Conservation (phyloP, 2,113 vertebrate species). For the Leptobrachium leishanense region DNA sequence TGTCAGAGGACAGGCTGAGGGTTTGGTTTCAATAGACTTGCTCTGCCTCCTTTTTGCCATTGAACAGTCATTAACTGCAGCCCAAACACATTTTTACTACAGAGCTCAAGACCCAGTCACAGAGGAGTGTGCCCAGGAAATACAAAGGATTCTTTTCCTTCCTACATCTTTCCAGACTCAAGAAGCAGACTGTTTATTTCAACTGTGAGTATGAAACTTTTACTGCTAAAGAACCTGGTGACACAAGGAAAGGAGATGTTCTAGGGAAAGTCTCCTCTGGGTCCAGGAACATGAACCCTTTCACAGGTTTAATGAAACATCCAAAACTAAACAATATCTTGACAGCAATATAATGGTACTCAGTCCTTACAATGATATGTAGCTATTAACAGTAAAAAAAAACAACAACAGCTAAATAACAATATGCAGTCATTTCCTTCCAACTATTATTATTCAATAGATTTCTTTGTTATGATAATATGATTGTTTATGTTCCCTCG, state of each 20-base stretch:
- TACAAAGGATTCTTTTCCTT: background rate
- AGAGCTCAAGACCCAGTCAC: conserved; percentile 21
- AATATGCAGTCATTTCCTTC: background rate
- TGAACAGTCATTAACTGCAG: conserved; percentile 48
- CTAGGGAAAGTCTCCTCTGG: background rate
- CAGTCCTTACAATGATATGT: background rate
- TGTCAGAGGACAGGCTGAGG: conserved; percentile 62
- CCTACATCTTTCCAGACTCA: background rate
- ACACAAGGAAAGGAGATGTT: background rate
- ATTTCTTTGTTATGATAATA: conserved; percentile 12
- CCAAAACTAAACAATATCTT: background rate
- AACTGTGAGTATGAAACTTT: conserved; percentile 33
- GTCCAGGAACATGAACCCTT: too few relatives aligned
- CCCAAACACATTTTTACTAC: conserved; percentile 55
- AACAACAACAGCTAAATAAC: too few relatives aligned
- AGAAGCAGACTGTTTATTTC: background rate
- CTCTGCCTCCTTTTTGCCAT: conserved; percentile 54
- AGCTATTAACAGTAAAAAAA: background rate
- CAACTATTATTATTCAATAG: background rate
- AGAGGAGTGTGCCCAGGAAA: conserved; percentile 14
- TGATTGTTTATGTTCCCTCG: background rate
- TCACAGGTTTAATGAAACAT: too few relatives aligned
- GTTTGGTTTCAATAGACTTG: conserved; percentile 57
- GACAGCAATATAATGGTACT: background rate
- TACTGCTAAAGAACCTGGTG: background rate